These are phyloP conservation scores for Siniperca undulata DNA, from an alignment of 2,797 vertebrate species.

Conservation along the genomic window DNA sequence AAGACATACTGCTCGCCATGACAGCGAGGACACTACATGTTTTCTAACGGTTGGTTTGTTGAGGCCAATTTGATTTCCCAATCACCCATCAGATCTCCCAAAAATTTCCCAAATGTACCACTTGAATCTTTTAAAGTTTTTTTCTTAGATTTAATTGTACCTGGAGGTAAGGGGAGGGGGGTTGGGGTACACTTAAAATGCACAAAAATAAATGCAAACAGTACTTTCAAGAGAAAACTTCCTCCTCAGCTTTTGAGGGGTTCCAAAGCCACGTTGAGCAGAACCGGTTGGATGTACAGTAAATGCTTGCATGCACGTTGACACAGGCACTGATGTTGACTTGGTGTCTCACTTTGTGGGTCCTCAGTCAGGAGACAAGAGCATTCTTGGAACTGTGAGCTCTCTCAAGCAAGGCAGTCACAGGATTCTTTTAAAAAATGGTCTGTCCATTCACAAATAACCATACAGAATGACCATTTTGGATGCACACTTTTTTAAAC, in stretches of 20 bases:
- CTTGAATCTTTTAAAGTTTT: constrained; percentile 62
- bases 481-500: constrained; percentile 49
- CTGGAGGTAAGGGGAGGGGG: constrained; percentile 34
- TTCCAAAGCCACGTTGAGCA: constrained; percentile 68
- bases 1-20: constrained; percentile 61
- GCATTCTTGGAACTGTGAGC: constrained; percentile 75
- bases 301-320: constrained; percentile 84
- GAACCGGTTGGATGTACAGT: constrained; percentile 65
- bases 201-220: constrained; percentile 74
- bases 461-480: constrained; percentile 42
- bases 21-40: constrained; percentile 58
- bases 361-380: constrained; percentile 74
- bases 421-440: constrained; percentile 55
- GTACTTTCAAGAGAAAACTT: constrained; percentile 68
- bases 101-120: constrained; percentile 75
- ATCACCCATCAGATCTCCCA: constrained; percentile 46
- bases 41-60: constrained; percentile 38
- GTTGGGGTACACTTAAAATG: constrained; percentile 51
- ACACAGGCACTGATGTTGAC: constrained; percentile 86
- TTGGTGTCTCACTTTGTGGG: constrained; percentile 70
- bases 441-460: constrained; percentile 56
- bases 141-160: constrained; percentile 71
- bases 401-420: constrained; percentile 81
- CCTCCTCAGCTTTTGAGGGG: constrained; percentile 50
- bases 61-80: constrained; percentile 57